phyloP scores from a whole-genome alignment of 2,797 vertebrate species.

The Brachymystax lenok region DNA sequence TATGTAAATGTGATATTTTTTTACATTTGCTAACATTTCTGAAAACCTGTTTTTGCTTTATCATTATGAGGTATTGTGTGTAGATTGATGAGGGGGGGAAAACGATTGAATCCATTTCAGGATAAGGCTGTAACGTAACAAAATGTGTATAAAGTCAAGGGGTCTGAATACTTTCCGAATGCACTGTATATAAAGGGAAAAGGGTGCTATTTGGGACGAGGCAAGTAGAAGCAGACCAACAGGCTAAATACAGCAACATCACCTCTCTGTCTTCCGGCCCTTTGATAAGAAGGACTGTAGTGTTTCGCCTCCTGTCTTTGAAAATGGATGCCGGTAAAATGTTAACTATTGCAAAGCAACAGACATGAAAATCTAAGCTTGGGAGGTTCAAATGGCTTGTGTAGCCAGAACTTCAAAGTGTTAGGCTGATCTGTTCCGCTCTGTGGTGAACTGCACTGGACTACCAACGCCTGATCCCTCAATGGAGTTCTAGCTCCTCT shows the following conservation, averaged over 20 bases:
- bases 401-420: slow-evolving; percentile 66
- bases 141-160: too few species aligned
- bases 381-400: not conserved
- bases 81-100: too few species aligned
- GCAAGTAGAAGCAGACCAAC: not conserved
- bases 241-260: not conserved
- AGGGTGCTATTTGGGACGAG: not conserved
- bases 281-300: slow-evolving; percentile 28
- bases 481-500: slow-evolving; percentile 20
- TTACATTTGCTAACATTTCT: too few species aligned
- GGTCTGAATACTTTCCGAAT: not conserved
- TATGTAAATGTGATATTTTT: too few species aligned
- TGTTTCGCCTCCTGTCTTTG: slow-evolving; percentile 57
- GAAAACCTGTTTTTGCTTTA: too few species aligned
- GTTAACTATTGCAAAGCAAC: slow-evolving; percentile 61
- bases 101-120: too few species aligned
- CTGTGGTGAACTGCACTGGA: slow-evolving; percentile 21
- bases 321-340: slow-evolving; percentile 49
- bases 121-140: too few species aligned
- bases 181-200: not conserved
- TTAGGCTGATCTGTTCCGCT: slow-evolving; percentile 61
- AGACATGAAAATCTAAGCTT: not conserved
- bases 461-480: slow-evolving; percentile 52
- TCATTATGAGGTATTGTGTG: too few species aligned
- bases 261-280: not conserved